These are phyloP conservation scores for Drosophila pandora DNA, from an alignment of 1,140 invertebrate genomes.

Conservation along the genomic window DNA sequence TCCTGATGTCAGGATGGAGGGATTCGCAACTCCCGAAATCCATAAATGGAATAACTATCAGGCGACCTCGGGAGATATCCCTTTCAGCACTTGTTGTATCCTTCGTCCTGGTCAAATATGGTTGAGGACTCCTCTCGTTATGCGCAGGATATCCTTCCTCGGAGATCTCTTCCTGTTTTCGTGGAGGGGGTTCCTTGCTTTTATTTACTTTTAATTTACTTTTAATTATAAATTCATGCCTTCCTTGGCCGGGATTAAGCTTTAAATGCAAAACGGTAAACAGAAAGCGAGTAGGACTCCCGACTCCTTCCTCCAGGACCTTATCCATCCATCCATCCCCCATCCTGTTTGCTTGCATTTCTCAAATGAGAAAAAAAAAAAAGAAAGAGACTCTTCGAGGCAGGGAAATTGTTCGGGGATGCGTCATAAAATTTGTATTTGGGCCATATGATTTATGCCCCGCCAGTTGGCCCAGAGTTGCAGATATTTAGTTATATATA, in stretches of 20 bases:
- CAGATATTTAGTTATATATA: slow-evolving; percentile 25
- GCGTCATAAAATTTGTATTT: slow-evolving; percentile 68
- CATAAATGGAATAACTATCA: slow-evolving; percentile 1
- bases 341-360: slow-evolving; percentile 28
- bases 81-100: not conserved
- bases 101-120: slow-evolving; percentile 30
- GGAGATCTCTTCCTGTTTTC: not conserved
- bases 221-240: slow-evolving; percentile 82
- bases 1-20: slow-evolving; percentile 24
- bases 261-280: slow-evolving; percentile 77
- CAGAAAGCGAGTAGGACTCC: slow-evolving; percentile 17
- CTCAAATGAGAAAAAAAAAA: slow-evolving; percentile 23
- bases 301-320: slow-evolving; percentile 15
- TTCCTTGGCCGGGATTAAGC: slow-evolving; percentile 75
- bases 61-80: not conserved
- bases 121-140: slow-evolving; percentile 20
- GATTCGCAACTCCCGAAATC: not conserved
- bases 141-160: slow-evolving; percentile 26
- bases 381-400: not conserved
- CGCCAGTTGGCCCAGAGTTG: slow-evolving; percentile 31
- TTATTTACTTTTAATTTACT: slow-evolving; percentile 82
- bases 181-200: slow-evolving; percentile 33
- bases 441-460: slow-evolving; percentile 65
- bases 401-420: slow-evolving; percentile 52
- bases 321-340: no score